A percentile compares a stretch with the other conserved stretches of the same genome.
Conservation (phyloP, 2,888 invertebrate species). For the Diogma glabrata region DNA sequence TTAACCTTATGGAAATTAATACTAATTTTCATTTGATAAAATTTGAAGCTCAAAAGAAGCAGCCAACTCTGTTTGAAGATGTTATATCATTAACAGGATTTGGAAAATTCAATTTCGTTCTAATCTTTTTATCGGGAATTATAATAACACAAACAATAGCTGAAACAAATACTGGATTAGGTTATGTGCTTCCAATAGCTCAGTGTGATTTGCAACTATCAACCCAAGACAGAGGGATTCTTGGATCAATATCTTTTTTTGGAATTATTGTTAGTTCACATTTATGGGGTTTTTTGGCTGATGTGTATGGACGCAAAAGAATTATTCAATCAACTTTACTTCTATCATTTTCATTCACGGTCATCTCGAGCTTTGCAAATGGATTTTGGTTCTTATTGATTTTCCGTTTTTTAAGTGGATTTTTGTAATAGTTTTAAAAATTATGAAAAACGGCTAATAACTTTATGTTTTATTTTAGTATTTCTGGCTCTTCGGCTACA, state of each 20-base stretch:
- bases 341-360: constrained; percentile 37
- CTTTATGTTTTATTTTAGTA: no score
- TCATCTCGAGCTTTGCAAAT: constrained; percentile 39
- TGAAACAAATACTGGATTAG: constrained; percentile 39
- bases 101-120: constrained; percentile 40
- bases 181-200: constrained; percentile 42
- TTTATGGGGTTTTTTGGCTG: constrained; percentile 45
- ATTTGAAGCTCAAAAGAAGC: no score
- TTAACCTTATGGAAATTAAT: no score
- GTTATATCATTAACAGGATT: constrained; percentile 30
- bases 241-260: constrained; percentile 34
- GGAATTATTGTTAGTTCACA: constrained; percentile 42
- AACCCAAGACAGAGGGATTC: constrained; percentile 32
- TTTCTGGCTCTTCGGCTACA: constrained; percentile 39
- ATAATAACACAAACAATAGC: constrained; percentile 38
- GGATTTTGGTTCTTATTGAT: constrained; percentile 39
- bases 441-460: no score
- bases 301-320: constrained; percentile 39
- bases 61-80: not conserved
- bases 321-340: constrained; percentile 38
- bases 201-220: constrained; percentile 35
- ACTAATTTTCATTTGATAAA: no score
- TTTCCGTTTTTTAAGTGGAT: constrained; percentile 40
- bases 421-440: no score
- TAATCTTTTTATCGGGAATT: constrained; percentile 39